These are phyloP conservation scores for Cynodonichthys magdalenae DNA, from an alignment of 2,797 vertebrate genomes.

Conservation along the genomic window DNA sequence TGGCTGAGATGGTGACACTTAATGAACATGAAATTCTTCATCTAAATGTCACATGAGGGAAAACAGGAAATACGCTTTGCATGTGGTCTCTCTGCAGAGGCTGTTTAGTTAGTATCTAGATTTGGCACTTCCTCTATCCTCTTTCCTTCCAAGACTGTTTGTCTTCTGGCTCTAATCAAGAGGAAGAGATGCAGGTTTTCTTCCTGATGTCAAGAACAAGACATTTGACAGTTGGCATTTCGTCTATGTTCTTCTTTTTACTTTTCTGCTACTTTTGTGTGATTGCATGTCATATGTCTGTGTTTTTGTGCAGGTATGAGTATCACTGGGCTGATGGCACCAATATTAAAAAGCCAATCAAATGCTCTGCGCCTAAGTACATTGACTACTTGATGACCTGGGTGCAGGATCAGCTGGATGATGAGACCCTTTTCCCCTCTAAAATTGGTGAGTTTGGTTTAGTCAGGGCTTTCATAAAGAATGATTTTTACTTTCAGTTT, in stretches of 20 bases:
- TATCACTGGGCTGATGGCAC: conserved; percentile 98
- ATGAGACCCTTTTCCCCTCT: conserved; percentile 95
- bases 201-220: conserved; percentile 66
- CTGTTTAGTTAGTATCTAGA: conserved; percentile 48
- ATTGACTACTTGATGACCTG: conserved; percentile 99
- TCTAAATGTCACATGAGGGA: conserved; percentile 58
- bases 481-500: background rate
- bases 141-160: conserved; percentile 44
- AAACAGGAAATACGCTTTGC: conserved; percentile 55
- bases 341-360: conserved; percentile 97
- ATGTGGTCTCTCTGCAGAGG: conserved; percentile 21
- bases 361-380: conserved; percentile 96
- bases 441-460: conserved; percentile 88
- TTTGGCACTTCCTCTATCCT: conserved; percentile 67
- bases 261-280: conserved; percentile 9
- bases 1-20: background rate
- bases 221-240: conserved; percentile 20
- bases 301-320: conserved; percentile 84
- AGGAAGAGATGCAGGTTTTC: conserved; percentile 60
- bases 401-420: conserved; percentile 97
- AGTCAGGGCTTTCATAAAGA: background rate
- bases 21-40: conserved; percentile 15
- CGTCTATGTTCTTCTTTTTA: conserved; percentile 21
- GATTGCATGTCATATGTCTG: background rate
- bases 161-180: conserved; percentile 58